Base-by-base conservation (phyloP, 2,888 invertebrate species). In the Lasius platythorax region DNA sequence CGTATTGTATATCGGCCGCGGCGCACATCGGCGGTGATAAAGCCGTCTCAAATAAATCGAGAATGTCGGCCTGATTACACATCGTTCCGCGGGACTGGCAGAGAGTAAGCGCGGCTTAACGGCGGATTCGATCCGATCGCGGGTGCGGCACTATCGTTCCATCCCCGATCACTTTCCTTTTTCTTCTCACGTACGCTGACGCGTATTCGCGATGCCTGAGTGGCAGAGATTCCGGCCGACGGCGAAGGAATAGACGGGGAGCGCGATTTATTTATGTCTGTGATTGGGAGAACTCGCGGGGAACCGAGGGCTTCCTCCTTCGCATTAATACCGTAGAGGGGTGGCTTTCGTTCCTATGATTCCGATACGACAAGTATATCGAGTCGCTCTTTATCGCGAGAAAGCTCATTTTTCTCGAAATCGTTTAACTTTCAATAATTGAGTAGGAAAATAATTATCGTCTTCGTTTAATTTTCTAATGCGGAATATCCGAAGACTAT, bases 231-330 rank as follows among this genome's bases (percentile, higher is more conserved):
- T 87, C 76, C 68, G 58, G 82, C 53, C 84, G 89, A 91, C 88
- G 85, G 88, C 85, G 86, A 37, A 88, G 86, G 89, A 91, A 88
- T 91, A 87, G 90, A 88, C 88, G 87, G 79, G 83, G 85, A 88
- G 90, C 86, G 86, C 91, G 91, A 92, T 92, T 92, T 92, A 92
- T 93, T 93, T 92, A 91, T 90, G 90, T 88, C 88, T 87, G 87
- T 91, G 92, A 93, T 92, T 92, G 90, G 85, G 75, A 90, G 67
- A 66, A 81, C 66, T n/a, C 84, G 82, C 83, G 83, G 74, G 75
- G 83, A 89, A 88, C 82, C 72, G 75, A 90, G 87, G 88, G 82
- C 83, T 91, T 75, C 40, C 53, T 85, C 89, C 84, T 89, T 88
- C 87, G 88, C 91, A 91, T 92, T 90, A 91, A 91, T 88, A 86